Percentiles rank a stretch among this genome's conserved stretches.
Conservation (phyloP, 2,797 vertebrate species). For the Eremophila alpestris region DNA sequence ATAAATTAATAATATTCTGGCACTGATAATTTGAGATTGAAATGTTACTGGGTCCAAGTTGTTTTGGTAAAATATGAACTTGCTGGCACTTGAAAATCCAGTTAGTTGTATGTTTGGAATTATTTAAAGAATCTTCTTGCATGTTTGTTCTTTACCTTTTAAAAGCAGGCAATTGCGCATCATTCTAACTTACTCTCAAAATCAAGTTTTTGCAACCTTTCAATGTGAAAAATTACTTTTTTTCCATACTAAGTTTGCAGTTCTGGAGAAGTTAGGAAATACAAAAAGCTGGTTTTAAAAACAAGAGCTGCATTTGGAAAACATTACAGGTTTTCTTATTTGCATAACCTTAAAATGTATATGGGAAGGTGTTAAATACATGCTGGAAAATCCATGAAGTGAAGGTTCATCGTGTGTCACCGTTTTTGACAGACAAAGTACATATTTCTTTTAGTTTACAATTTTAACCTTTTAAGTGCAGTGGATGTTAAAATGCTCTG, state of each 20-base stretch:
- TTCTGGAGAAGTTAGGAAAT: not conserved
- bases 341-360: not conserved
- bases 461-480: not conserved
- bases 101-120: not conserved
- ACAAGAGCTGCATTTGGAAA: not conserved
- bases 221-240: not conserved
- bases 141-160: not conserved
- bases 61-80: not conserved
- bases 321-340: slow-evolving; percentile 5
- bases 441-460: not conserved
- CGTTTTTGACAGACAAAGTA: not conserved
- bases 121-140: not conserved
- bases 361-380: slow-evolving; percentile 24
- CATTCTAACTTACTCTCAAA: not conserved
- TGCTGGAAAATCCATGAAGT: not conserved
- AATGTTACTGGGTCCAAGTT: not conserved
- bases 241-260: not conserved
- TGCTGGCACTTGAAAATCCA: not conserved
- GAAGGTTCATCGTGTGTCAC: not conserved
- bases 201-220: not conserved
- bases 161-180: not conserved
- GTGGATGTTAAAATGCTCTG: not conserved
- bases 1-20: not conserved
- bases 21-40: not conserved
- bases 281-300: not conserved